phyloP scores from a whole-genome alignment of 2,113 vertebrate genomes.

The Plectropomus leopardus region DNA sequence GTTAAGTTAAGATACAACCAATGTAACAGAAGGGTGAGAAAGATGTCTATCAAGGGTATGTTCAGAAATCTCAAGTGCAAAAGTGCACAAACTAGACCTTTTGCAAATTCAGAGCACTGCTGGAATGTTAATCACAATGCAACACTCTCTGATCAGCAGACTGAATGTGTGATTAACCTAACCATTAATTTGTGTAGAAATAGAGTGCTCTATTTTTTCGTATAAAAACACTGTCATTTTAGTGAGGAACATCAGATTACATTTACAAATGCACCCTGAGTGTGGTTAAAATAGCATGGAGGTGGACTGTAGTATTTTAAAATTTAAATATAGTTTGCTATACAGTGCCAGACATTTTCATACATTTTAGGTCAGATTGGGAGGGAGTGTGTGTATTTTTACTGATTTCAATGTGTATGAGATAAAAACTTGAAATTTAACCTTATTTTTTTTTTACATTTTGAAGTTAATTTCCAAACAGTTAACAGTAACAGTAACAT shows the following conservation, averaged over 20 bases:
- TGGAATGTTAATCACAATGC: too few relatives aligned
- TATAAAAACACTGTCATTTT: too few relatives aligned
- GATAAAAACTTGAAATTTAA: conserved; percentile 1
- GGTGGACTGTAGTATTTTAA: background rate
- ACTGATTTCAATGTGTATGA: background rate
- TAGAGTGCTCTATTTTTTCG: too few relatives aligned
- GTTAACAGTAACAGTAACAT: background rate
- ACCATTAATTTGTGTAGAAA: too few relatives aligned
- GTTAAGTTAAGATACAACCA: background rate
- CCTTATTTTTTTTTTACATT: background rate
- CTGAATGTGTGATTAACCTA: too few relatives aligned
- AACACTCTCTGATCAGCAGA: too few relatives aligned
- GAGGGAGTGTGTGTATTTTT: background rate
- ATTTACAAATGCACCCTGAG: too few relatives aligned
- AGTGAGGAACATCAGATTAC: too few relatives aligned
- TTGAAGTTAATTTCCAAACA: background rate
- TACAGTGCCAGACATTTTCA: background rate
- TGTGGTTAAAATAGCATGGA: background rate
- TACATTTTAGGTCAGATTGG: background rate
- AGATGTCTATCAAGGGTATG: background rate
- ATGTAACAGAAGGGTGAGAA: background rate
- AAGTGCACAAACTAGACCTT: too few relatives aligned
- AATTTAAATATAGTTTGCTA: too few relatives aligned
- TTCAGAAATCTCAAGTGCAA: too few relatives aligned
- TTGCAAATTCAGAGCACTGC: too few relatives aligned